These are phyloP conservation scores for Musca domestica DNA, from an alignment of 1,140 invertebrate species.

Conservation along the genomic window DNA sequence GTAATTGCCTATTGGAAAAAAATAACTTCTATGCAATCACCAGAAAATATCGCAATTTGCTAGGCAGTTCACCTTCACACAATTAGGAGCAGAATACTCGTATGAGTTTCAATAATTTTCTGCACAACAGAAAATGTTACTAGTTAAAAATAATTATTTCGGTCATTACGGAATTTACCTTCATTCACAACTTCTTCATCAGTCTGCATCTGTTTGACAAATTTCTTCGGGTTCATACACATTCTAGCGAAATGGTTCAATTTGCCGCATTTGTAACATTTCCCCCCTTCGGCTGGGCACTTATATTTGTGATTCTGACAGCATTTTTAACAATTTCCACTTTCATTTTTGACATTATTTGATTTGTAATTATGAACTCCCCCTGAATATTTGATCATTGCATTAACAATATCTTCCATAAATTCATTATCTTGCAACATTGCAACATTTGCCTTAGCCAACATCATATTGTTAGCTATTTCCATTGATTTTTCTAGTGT, in stretches of 20 bases:
- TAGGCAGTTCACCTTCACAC: too few species aligned
- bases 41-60: too few species aligned
- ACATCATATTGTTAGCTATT: constrained; percentile 19
- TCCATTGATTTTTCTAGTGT: constrained; percentile 17
- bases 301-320: background rate
- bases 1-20: too few species aligned
- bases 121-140: too few species aligned
- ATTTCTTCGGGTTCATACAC: background rate
- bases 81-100: too few species aligned
- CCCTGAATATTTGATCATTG: background rate
- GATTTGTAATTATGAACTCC: background rate
- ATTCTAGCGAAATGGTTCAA: constrained; percentile 2
- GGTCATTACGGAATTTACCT: too few species aligned
- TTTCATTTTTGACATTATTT: background rate
- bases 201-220: background rate
- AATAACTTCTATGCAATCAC: too few species aligned
- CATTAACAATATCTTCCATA: constrained; percentile 23
- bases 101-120: too few species aligned
- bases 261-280: background rate
- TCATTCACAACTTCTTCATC: background rate
- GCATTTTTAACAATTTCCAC: background rate
- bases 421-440: constrained; percentile 23
- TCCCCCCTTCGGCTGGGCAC: background rate
- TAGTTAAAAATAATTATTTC: background rate
- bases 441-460: constrained; percentile 4